A percentile compares a stretch with the other conserved stretches of the same genome.
These are phyloP conservation scores for Pogona vitticeps DNA, from an alignment of 2,113 vertebrate species.

Conservation along the genomic window DNA sequence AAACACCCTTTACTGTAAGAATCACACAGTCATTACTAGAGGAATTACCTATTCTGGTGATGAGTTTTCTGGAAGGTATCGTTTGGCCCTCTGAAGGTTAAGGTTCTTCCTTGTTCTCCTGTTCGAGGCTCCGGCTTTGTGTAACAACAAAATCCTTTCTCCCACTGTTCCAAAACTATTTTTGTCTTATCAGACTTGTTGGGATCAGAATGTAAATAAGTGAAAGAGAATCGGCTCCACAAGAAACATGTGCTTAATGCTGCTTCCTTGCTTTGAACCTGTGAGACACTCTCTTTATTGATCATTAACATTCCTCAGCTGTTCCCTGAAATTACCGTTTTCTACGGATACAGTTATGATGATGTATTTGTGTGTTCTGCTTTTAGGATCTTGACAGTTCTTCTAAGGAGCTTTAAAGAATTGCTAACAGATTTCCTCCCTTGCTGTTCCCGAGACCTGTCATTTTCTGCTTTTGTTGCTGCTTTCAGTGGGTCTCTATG, in stretches of 20 bases:
- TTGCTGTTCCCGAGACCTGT: slow-evolving; percentile 17
- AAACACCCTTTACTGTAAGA: too few species aligned
- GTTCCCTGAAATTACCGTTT: slow-evolving; percentile 60
- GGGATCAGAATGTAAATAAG: slow-evolving; percentile 25
- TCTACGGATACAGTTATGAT: slow-evolving; percentile 41
- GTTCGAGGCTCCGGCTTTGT: background rate
- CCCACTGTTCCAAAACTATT: background rate
- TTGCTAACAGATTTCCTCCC: slow-evolving; percentile 35
- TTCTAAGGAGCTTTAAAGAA: slow-evolving; percentile 40
- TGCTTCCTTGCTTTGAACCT: slow-evolving; percentile 36
- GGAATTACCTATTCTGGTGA: too few species aligned
- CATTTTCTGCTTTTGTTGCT: slow-evolving; percentile 1
- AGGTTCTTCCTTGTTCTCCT: background rate
- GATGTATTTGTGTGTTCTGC: slow-evolving; percentile 35
- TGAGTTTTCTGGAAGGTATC: too few species aligned
- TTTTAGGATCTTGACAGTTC: slow-evolving; percentile 34
- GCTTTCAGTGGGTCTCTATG: slow-evolving; percentile 17
- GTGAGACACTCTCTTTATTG: slow-evolving; percentile 52
- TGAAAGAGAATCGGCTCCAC: slow-evolving; percentile 17
- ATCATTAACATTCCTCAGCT: slow-evolving; percentile 61
- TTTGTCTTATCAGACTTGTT: slow-evolving; percentile 9
- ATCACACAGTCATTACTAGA: too few species aligned
- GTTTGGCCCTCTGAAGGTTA: too few species aligned
- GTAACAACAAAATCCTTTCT: slow-evolving; percentile 1
- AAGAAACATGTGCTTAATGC: background rate